Evolutionary conservation across 23 tunicate species (phyloP).

Genomic region (Phallusia fumigata): DNA sequence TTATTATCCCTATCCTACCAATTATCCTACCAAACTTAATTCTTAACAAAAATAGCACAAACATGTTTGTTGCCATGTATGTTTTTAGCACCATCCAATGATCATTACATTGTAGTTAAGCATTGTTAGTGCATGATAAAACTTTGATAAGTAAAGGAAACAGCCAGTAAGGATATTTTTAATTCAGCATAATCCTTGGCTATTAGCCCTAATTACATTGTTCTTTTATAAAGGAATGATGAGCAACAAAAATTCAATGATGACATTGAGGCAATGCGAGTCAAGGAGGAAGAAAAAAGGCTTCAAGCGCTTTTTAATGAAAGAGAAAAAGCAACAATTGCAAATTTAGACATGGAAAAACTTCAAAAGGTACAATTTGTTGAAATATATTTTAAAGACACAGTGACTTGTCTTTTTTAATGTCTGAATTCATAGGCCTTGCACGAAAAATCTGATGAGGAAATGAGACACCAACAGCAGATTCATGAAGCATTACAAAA

Average conservation of each 20-base stretch:
- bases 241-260: slow-evolving; percentile 14
- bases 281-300: slow-evolving; percentile 60
- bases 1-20: too few species aligned
- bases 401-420: not conserved
- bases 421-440: slow-evolving; percentile 1
- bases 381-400: not conserved
- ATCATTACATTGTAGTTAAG: too few species aligned
- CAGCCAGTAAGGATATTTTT: too few species aligned
- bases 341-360: slow-evolving; percentile 56
- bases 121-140: too few species aligned
- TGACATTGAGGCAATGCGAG: slow-evolving; percentile 9
- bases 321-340: slow-evolving; percentile 42
- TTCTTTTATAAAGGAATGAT: not conserved
- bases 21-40: too few species aligned
- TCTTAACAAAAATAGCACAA: too few species aligned
- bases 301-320: slow-evolving; percentile 29
- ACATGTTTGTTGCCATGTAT: too few species aligned
- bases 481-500: slow-evolving; percentile 23
- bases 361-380: slow-evolving; percentile 20
- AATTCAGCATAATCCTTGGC: too few species aligned
- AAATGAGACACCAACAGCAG: slow-evolving; percentile 23
- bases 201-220: not conserved
- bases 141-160: too few species aligned
- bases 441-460: slow-evolving; percentile 35
- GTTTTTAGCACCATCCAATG: too few species aligned